Percentiles rank a stretch among this genome's conserved stretches.
These are phyloP conservation scores for Drosophila ironensis DNA, from an alignment of 1,140 invertebrate genomes.

Conservation along the genomic window DNA sequence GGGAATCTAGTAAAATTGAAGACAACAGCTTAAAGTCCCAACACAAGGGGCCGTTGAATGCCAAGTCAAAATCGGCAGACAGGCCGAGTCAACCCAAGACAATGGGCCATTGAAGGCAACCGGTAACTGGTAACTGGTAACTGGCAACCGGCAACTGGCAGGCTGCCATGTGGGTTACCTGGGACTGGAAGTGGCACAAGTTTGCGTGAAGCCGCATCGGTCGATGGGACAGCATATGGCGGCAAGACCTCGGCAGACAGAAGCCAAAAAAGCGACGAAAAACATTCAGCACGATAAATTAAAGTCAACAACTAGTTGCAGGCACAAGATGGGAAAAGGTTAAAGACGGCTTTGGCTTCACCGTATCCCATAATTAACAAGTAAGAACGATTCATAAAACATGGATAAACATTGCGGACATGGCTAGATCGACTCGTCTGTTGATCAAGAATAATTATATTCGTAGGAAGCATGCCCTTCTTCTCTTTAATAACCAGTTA, in stretches of 20 bases:
- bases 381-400: too few species aligned
- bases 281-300: conserved; percentile 49
- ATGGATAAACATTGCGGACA: too few species aligned
- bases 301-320: conserved; percentile 47
- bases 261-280: conserved; percentile 54
- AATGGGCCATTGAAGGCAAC: conserved; percentile 41
- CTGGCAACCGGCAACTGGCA: conserved; percentile 41
- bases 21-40: conserved; percentile 7
- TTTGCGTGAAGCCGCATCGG: conserved; percentile 41
- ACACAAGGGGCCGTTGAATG: conserved; percentile 22
- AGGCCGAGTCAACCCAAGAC: conserved; percentile 40
- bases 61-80: conserved; percentile 32
- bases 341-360: too few species aligned
- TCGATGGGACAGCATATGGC: conserved; percentile 9
- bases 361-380: too few species aligned
- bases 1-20: conserved; percentile 8
- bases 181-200: conserved; percentile 24
- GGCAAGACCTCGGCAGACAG: conserved; percentile 11
- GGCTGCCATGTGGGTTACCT: conserved; percentile 70
- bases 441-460: too few species aligned
- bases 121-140: neutral
- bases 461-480: too few species aligned
- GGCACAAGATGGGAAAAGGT: conserved; percentile 1
- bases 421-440: too few species aligned
- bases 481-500: too few species aligned